Conservation (phyloP, 2,113 vertebrate genomes). For the Cettia cetti region DNA sequence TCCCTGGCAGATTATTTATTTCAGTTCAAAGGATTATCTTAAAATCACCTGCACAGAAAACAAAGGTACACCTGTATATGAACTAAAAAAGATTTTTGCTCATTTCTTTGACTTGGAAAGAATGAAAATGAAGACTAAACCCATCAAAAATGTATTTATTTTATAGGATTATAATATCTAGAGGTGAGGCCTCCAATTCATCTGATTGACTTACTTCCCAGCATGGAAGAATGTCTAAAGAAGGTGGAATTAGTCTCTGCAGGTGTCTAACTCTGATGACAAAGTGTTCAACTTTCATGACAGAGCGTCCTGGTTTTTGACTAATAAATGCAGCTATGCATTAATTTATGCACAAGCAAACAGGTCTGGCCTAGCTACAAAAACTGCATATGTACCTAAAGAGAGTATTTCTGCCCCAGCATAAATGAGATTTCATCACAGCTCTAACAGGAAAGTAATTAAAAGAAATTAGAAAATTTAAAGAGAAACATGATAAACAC, state of each 20-base stretch:
- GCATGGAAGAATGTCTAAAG: neutral
- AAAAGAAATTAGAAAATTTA: neutral
- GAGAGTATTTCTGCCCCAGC: neutral
- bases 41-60: neutral
- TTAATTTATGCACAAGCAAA: neutral
- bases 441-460: neutral
- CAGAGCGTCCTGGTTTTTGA: neutral
- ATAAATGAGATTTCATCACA: neutral
- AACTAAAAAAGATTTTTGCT: neutral
- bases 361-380: neutral
- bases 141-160: neutral
- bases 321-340: neutral
- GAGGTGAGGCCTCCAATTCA: neutral
- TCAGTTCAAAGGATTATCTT: neutral
- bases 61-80: rapidly evolving
- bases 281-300: neutral
- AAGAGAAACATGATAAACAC: neutral
- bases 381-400: neutral
- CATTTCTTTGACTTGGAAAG: neutral
- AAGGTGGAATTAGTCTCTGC: neutral
- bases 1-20: neutral
- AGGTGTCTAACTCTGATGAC: neutral
- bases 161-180: neutral
- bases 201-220: neutral
- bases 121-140: neutral